A percentile compares a stretch with the other conserved stretches of the same genome.
Conservation (phyloP, 1,140 invertebrate genomes). For the Manduca sexta region DNA sequence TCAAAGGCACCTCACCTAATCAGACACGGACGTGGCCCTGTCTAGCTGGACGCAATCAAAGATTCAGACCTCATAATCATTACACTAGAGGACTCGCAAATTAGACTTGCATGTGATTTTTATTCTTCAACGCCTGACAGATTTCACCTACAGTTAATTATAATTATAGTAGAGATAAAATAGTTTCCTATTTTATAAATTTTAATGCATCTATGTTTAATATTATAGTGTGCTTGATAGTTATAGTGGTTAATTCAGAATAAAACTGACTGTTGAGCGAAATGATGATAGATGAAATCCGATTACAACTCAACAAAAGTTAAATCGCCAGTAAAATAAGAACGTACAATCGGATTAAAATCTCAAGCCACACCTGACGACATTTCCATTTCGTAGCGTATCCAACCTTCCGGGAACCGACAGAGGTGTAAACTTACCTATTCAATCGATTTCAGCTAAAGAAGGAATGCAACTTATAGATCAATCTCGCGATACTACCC, state of each 20-base stretch:
- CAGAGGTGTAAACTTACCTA: slow-evolving; percentile 44
- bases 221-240: no score
- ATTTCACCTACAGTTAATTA: no score
- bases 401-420: slow-evolving; percentile 42
- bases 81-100: slow-evolving; percentile 1
- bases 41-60: not conserved
- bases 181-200: no score
- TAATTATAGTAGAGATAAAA: no score
- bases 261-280: not conserved
- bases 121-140: no score
- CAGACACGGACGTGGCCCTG: not conserved
- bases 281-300: not conserved
- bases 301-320: not conserved
- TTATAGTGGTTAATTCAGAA: no score
- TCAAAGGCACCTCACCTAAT: not conserved
- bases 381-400: slow-evolving; percentile 33
- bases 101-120: not conserved
- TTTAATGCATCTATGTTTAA: no score
- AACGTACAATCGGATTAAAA: slow-evolving; percentile 31
- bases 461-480: slow-evolving; percentile 35
- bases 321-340: not conserved
- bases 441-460: slow-evolving; percentile 37
- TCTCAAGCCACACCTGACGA: slow-evolving; percentile 42
- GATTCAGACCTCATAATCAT: slow-evolving; percentile 1
- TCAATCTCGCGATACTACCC: slow-evolving; percentile 44